phyloP scores from a whole-genome alignment of 2,797 vertebrate species.

The Salmo trutta region DNA sequence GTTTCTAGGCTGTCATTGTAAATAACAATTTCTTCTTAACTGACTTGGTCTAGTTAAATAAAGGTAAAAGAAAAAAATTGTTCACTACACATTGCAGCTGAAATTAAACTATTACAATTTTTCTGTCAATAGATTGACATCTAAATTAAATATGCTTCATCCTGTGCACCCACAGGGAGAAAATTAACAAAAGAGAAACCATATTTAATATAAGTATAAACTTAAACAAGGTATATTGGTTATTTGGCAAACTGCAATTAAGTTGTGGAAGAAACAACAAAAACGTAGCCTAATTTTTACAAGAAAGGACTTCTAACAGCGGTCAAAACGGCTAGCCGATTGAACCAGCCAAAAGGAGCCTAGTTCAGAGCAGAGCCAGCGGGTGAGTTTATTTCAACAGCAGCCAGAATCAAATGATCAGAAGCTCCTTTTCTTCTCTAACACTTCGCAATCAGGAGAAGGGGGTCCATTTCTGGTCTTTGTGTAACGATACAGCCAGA shows the following conservation, averaged over 20 bases:
- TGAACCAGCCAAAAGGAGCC: not conserved
- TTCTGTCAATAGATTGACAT: too few relatives aligned
- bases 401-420: slow-evolving; percentile 50
- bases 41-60: too few relatives aligned
- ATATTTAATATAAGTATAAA: not conserved
- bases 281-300: slow-evolving; percentile 13
- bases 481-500: slow-evolving; percentile 51
- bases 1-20: too few relatives aligned
- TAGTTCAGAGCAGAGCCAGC: slow-evolving; percentile 22
- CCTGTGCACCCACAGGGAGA: not conserved
- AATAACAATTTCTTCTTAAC: too few relatives aligned
- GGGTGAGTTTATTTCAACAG: slow-evolving; percentile 43
- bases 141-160: too few relatives aligned
- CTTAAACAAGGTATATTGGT: not conserved
- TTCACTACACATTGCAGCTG: too few relatives aligned
- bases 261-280: slow-evolving; percentile 3
- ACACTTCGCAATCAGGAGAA: slow-evolving; percentile 39
- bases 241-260: slow-evolving; percentile 10
- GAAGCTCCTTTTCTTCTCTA: slow-evolving; percentile 39
- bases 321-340: slow-evolving; percentile 4
- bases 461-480: slow-evolving; percentile 57
- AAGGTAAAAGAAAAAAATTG: too few relatives aligned
- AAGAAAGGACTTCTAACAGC: slow-evolving; percentile 36
- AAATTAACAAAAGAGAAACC: not conserved
- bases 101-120: too few relatives aligned